Base-by-base conservation (phyloP, 2,113 vertebrate species). In the Labeo catla region DNA sequence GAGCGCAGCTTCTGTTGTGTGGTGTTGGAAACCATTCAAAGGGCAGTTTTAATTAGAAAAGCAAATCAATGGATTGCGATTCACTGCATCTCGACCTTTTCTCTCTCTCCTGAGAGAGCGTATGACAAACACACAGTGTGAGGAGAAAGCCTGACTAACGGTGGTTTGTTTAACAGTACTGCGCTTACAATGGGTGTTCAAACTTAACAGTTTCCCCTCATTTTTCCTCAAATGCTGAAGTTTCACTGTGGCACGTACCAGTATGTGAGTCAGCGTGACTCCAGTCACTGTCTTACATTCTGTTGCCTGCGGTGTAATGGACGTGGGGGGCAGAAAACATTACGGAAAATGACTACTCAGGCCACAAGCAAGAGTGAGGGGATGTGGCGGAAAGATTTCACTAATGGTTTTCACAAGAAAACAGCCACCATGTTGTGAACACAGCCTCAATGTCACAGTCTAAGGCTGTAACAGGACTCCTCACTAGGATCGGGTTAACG, bases 401-500 rank as follows among this genome's bases (percentile, higher is more conserved):
- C 90, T 91, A 87, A 84, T 81, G 86, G 28, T 12, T 66, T 86
- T 47, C 49, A 76, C 74, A 78, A 86, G 70, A 87, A 91, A 88
- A 92, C 90, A 77, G 89, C 81, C 76, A 78, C 85, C 85, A 89
- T 91, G 39, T 39, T 39, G 39, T 39, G 39, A 39, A 39, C 39
- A 5, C 5, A 1, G 39, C 39, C 39, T 39, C 39, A 59, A 19
- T 83, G 83, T 84, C 73, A 78, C 88, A 11, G n/a, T 36, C 68
- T 72, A 72, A 70, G 1, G 16, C 1, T 28, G 28, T 28, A 28
- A 28, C 28, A 28, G 28, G 63, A 87, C 76, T 50, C 28, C 88
- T 91, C 87, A 87, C 89, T 77, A 84, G 87, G 90, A 89, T 92
- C 90, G 89, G 92, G 89, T 90, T 90, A 91, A 86, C 89, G 89